Conservation (phyloP, 1,140 invertebrate species). For the Bombyx mandarina region DNA sequence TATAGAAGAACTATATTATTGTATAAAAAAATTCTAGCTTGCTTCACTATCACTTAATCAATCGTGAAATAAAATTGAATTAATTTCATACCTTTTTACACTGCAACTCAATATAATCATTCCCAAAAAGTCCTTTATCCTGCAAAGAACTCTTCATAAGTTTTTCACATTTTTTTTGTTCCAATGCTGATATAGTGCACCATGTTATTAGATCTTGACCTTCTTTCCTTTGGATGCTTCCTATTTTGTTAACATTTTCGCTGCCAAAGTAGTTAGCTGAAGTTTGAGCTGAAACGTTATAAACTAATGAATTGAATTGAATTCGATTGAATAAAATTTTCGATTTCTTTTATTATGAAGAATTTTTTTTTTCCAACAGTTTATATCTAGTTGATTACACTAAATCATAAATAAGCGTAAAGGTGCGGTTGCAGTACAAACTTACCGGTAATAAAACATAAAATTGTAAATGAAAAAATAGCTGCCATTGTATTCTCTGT, state of each 20-base stretch:
- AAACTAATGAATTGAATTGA: neutral
- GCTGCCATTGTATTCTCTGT: too few species aligned
- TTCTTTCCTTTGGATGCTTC: constrained; percentile 27
- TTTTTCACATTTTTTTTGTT: constrained; percentile 84
- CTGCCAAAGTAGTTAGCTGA: constrained; percentile 20
- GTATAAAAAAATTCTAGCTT: too few species aligned
- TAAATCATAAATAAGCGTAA: too few species aligned
- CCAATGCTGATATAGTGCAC: constrained; percentile 82
- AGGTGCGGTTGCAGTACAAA: too few species aligned
- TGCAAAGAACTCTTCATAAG: constrained; percentile 76
- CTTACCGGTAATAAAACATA: too few species aligned
- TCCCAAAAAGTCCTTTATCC: constrained; percentile 76
- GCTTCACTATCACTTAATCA: too few species aligned
- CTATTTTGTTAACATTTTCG: constrained; percentile 29
- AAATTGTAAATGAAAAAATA: too few species aligned
- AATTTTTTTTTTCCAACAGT: too few species aligned
- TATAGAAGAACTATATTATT: too few species aligned
- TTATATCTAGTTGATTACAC: too few species aligned
- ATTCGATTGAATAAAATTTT: too few species aligned
- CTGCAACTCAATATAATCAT: constrained; percentile 73
- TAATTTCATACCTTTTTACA: constrained; percentile 73
- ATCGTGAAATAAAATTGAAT: neutral
- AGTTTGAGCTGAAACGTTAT: neutral
- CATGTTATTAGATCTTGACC: constrained; percentile 71
- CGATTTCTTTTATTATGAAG: too few species aligned